Evolutionary conservation across 2,888 invertebrate genomes (phyloP).

Genomic region (Andrena fulva): DNA sequence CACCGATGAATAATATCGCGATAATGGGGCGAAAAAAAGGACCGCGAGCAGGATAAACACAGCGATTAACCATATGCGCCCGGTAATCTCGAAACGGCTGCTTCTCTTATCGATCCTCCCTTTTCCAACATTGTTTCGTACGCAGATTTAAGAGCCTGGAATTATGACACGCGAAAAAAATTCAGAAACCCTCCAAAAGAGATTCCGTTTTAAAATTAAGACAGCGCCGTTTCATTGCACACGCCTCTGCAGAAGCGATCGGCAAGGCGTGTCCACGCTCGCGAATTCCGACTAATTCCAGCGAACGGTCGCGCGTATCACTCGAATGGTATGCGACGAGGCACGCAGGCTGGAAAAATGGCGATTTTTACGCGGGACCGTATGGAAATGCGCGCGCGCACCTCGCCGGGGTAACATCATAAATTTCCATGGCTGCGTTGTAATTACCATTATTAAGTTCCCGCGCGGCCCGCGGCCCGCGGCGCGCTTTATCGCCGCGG

Average conservation of each 20-base stretch:
- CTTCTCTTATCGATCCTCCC: background rate
- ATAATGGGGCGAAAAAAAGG: conserved; percentile 26
- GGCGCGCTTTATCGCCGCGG: conserved; percentile 57
- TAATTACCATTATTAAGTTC: conserved; percentile 72
- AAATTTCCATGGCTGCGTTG: conserved; percentile 66
- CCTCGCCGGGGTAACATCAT: conserved; percentile 53
- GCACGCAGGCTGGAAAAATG: conserved; percentile 20
- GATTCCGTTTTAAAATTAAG: background rate
- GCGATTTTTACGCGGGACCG: conserved; percentile 18
- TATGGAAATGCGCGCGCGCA: conserved; percentile 7
- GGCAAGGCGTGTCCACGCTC: conserved; percentile 17
- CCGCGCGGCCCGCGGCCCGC: conserved; percentile 51
- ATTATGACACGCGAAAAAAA: too few relatives aligned
- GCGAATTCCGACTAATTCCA: conserved; percentile 44
- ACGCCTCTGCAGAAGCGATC: background rate
- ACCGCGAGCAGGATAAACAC: conserved; percentile 7
- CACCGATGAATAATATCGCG: conserved; percentile 47
- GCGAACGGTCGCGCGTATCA: conserved; percentile 26
- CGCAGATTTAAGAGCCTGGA: too few relatives aligned
- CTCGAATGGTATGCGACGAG: conserved; percentile 32
- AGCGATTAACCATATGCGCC: conserved; percentile 15
- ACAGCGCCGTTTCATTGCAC: background rate
- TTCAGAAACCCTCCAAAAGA: too few relatives aligned
- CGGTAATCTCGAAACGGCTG: conserved; percentile 12
- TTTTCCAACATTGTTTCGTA: background rate